phyloP scores from a whole-genome alignment of 2,888 invertebrate genomes.

The Miltochrista miniata region DNA sequence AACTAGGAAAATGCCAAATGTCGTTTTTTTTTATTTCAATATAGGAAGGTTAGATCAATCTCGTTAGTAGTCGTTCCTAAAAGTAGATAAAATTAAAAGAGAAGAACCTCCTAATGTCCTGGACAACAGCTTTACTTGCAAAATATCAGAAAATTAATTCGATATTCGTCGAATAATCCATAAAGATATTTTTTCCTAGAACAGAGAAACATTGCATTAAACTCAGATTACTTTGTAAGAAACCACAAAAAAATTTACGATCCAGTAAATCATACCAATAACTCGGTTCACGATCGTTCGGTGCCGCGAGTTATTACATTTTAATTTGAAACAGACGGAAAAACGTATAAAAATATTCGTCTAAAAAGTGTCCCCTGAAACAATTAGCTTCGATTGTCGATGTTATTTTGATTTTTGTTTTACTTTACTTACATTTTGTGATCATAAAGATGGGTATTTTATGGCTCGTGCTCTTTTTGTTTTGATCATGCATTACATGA shows the following conservation, averaged over 20 bases:
- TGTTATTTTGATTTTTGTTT: slow-evolving; percentile 42
- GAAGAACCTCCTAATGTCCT: too few species aligned
- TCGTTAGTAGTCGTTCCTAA: too few species aligned
- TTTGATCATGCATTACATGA: neutral
- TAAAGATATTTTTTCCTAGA: neutral
- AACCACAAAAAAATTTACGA: slow-evolving; percentile 42
- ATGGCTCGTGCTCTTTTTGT: slow-evolving; percentile 10
- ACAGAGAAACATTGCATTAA: slow-evolving; percentile 13
- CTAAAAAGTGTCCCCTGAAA: slow-evolving; percentile 40
- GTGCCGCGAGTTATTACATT: slow-evolving; percentile 50
- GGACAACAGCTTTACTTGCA: too few species aligned
- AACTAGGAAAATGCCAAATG: too few species aligned
- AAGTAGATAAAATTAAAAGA: too few species aligned
- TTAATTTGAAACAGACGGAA: slow-evolving; percentile 66
- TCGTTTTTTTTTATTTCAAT: too few species aligned
- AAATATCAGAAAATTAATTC: too few species aligned
- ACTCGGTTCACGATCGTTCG: slow-evolving; percentile 38
- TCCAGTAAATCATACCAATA: slow-evolving; percentile 51
- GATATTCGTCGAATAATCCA: too few species aligned
- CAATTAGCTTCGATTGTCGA: slow-evolving; percentile 50
- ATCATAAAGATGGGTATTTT: slow-evolving; percentile 38
- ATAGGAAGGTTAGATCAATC: too few species aligned
- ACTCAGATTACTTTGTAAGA: slow-evolving; percentile 30
- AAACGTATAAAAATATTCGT: slow-evolving; percentile 29
- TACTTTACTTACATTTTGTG: slow-evolving; percentile 28